Evolutionary conservation across 1,140 invertebrate genomes (phyloP).

Genomic region (Hirudo medicinalis): DNA sequence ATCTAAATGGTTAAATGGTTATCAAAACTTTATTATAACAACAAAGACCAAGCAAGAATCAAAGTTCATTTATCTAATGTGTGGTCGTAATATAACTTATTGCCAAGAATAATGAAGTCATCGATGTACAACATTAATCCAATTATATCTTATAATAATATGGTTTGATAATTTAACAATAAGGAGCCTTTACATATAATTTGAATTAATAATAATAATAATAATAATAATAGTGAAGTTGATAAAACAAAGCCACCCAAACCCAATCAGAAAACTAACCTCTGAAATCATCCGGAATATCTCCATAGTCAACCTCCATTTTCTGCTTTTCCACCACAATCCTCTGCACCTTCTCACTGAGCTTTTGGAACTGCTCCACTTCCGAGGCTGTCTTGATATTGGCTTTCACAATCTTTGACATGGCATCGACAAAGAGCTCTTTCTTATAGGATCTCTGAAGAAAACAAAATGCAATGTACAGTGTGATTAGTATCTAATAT

Average conservation of each 20-base stretch:
- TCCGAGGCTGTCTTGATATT: slow-evolving; percentile 65
- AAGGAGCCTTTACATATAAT: too few species aligned
- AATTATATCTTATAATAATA: too few species aligned
- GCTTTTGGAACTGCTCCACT: slow-evolving; percentile 64
- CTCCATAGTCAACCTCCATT: slow-evolving; percentile 65
- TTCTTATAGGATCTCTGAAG: slow-evolving; percentile 77
- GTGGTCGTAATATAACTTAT: too few species aligned
- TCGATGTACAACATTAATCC: too few species aligned
- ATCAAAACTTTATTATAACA: slow-evolving; percentile 11
- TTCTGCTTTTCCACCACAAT: slow-evolving; percentile 60
- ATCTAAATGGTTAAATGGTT: slow-evolving; percentile 48
- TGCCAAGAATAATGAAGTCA: too few species aligned
- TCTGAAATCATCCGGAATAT: slow-evolving; percentile 91
- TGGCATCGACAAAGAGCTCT: slow-evolving; percentile 79
- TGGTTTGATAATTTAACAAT: too few species aligned
- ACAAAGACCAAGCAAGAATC: too few species aligned
- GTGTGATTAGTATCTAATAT: too few species aligned
- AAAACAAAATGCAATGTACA: not conserved
- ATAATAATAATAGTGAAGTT: too few species aligned
- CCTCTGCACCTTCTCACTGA: slow-evolving; percentile 65
- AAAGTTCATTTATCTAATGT: too few species aligned
- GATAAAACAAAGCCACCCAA: not conserved
- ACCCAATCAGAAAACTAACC: slow-evolving; percentile 38
- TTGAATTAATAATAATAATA: too few species aligned
- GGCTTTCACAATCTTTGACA: slow-evolving; percentile 60